phyloP scores from a whole-genome alignment of 2,888 invertebrate genomes.

The Adineta ricciae region DNA sequence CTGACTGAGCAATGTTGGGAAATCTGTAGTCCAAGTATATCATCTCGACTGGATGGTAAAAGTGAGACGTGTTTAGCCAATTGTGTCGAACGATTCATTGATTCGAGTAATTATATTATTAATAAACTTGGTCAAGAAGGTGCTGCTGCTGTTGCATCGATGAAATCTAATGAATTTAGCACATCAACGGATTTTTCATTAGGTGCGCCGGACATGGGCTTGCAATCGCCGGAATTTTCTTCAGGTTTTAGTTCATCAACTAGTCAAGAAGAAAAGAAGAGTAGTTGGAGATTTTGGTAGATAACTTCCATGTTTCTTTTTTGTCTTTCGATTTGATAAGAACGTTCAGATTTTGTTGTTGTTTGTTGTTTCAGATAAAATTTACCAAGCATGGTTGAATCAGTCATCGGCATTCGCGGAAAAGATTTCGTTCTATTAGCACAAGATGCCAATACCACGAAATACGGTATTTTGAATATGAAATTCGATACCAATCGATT shows the following conservation, averaged over 20 bases:
- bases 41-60: conserved; percentile 57
- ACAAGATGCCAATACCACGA: background rate
- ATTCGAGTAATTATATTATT: conserved; percentile 41
- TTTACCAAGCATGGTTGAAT: background rate
- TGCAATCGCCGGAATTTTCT: conserved; percentile 3
- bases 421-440: conserved; percentile 69
- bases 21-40: conserved; percentile 58
- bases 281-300: conserved; percentile 7
- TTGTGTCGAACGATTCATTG: conserved; percentile 65
- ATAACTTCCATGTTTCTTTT: background rate
- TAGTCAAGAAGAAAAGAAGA: background rate
- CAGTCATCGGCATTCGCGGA: conserved; percentile 31
- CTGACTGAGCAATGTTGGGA: conserved; percentile 65
- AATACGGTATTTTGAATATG: background rate
- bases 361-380: background rate
- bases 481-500: conserved; percentile 44
- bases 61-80: conserved; percentile 61
- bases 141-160: background rate
- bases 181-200: conserved; percentile 19
- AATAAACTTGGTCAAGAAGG: conserved; percentile 20
- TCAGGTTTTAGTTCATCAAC: background rate
- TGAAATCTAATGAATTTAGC: background rate
- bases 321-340: background rate
- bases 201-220: conserved; percentile 13
- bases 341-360: background rate